A percentile compares a stretch with the other conserved stretches of the same genome.
Conservation (phyloP, 1,140 invertebrate genomes). For the Cherax destructor region DNA sequence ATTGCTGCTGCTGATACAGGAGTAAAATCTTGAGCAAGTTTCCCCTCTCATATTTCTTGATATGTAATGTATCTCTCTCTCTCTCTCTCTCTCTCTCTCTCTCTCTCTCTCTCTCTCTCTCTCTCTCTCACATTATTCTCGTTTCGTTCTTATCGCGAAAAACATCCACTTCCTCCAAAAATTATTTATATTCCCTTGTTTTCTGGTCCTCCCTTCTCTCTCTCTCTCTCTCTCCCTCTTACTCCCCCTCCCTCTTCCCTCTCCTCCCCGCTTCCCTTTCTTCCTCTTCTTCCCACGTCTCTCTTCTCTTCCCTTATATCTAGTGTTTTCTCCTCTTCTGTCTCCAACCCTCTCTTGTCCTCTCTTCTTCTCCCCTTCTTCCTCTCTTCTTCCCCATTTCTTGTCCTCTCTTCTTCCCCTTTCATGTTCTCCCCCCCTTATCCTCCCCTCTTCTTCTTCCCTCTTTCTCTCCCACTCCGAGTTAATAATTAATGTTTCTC, state of each 20-base stretch:
- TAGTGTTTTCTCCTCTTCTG: background rate
- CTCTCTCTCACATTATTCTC: background rate
- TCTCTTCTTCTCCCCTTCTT: background rate
- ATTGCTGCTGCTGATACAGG: no score
- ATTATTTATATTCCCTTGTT: no score
- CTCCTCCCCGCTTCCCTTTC: background rate
- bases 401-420: background rate
- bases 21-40: no score
- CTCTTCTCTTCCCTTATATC: background rate
- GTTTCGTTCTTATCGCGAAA: no score
- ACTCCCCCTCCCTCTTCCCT: background rate
- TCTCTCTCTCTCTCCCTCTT: background rate
- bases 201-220: background rate
- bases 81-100: background rate
- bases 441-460: background rate
- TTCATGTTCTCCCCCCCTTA: background rate
- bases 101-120: background rate
- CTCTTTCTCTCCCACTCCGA: background rate
- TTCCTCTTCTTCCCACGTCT: background rate
- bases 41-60: no score
- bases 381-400: background rate
- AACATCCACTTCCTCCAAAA: no score
- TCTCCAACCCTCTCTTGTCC: no score
- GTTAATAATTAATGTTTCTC: slow-evolving; percentile 9
- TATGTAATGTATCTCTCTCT: background rate